Conservation (phyloP, 2,113 vertebrate species). For the Cygnus buccinator region DNA sequence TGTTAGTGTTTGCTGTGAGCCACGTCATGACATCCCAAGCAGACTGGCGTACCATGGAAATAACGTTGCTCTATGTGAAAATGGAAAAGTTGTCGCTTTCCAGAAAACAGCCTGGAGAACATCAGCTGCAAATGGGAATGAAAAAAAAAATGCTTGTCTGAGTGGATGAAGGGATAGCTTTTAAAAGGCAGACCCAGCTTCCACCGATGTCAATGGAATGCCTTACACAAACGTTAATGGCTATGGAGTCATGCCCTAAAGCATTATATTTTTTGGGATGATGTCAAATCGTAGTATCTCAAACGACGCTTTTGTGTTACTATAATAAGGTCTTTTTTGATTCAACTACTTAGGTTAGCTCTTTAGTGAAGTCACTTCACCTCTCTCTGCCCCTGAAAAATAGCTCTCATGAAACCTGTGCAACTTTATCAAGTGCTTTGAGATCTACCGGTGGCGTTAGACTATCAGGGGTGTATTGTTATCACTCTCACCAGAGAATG, state of each 20-base stretch:
- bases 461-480: constrained; percentile 26
- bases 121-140: constrained; percentile 42
- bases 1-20: constrained; percentile 46
- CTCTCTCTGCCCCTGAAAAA: constrained; percentile 30
- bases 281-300: constrained; percentile 54
- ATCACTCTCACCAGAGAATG: background rate
- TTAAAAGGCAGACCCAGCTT: constrained; percentile 59
- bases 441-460: constrained; percentile 34
- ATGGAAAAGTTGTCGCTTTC: constrained; percentile 58
- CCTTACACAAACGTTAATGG: constrained; percentile 57
- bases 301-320: constrained; percentile 46
- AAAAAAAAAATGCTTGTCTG: background rate
- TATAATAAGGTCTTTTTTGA: constrained; percentile 49
- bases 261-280: constrained; percentile 64
- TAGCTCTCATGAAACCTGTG: constrained; percentile 31
- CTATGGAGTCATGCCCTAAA: constrained; percentile 56
- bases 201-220: constrained; percentile 28
- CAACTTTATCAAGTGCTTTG: constrained; percentile 41
- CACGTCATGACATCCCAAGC: constrained; percentile 31
- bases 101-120: constrained; percentile 60
- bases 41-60: constrained; percentile 49
- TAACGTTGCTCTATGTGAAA: constrained; percentile 53
- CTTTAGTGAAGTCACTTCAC: constrained; percentile 64
- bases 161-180: constrained; percentile 53
- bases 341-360: constrained; percentile 36